Conservation (phyloP, 2,113 vertebrate genomes). For the Limanda limanda region DNA sequence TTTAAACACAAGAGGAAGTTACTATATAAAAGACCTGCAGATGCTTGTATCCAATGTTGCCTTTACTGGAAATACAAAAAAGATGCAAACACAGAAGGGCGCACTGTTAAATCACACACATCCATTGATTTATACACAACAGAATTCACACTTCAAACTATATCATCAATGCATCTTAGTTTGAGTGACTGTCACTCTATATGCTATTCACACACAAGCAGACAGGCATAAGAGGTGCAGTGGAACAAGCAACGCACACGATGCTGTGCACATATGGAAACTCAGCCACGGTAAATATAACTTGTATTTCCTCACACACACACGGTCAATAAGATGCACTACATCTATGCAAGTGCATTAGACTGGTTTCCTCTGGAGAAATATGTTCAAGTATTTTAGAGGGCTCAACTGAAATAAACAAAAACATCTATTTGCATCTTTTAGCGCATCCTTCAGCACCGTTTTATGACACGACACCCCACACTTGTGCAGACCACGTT, state of each 20-base stretch:
- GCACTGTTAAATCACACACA: background rate
- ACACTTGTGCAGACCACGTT: background rate
- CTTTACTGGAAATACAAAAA: background rate
- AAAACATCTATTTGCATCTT: conserved; percentile 26
- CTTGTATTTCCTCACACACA: background rate
- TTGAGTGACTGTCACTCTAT: conserved; percentile 16
- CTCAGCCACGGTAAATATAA: conserved; percentile 8
- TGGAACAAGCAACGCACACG: conserved; percentile 15
- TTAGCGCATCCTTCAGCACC: conserved; percentile 1
- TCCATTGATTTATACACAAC: background rate
- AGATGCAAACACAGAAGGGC: background rate
- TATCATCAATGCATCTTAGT: background rate
- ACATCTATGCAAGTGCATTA: conserved; percentile 12
- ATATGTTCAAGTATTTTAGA: conserved; percentile 62
- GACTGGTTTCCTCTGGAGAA: conserved; percentile 23
- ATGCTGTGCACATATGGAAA: conserved; percentile 30
- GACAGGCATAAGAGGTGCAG: conserved; percentile 34
- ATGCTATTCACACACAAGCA: conserved; percentile 35
- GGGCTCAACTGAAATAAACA: conserved; percentile 21
- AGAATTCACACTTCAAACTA: background rate
- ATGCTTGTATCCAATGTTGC: conserved; percentile 5
- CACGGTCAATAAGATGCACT: conserved; percentile 16
- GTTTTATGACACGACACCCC: conserved; percentile 10
- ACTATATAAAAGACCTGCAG: conserved; percentile 11
- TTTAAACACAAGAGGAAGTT: background rate